Evolutionary conservation across 2,888 invertebrate genomes (phyloP).

Genomic region (Papilio demoleus): DNA sequence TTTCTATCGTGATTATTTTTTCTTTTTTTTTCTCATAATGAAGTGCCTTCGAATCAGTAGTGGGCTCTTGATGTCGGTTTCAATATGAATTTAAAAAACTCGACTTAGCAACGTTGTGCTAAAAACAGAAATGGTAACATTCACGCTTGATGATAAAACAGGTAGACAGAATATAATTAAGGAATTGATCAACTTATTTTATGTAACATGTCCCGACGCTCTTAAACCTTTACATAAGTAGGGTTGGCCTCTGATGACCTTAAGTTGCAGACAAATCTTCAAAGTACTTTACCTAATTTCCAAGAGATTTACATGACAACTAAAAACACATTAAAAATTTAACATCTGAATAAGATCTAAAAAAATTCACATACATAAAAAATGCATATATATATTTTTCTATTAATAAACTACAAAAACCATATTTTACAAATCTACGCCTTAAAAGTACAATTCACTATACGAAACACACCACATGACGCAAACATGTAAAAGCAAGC

Average conservation of each 20-base stretch:
- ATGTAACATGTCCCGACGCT: too few species aligned
- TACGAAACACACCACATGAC: neutral
- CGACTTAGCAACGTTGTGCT: conserved; percentile 12
- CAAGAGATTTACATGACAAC: too few species aligned
- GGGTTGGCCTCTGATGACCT: too few species aligned
- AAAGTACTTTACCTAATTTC: too few species aligned
- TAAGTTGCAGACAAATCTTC: too few species aligned
- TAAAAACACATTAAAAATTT: too few species aligned
- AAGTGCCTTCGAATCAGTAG: conserved; percentile 14
- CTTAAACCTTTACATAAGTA: too few species aligned
- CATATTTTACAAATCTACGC: too few species aligned
- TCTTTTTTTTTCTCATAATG: conserved; percentile 16
- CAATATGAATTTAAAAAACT: conserved; percentile 14
- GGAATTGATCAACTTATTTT: too few species aligned
- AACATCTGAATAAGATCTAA: too few species aligned
- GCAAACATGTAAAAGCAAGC: neutral
- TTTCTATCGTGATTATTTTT: conserved; percentile 14
- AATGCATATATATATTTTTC: too few species aligned
- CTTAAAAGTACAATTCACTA: neutral
- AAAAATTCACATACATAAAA: too few species aligned
- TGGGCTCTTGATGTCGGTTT: conserved; percentile 16
- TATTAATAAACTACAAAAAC: conserved; percentile 16
- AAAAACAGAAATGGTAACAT: conserved; percentile 3
- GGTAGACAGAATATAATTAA: neutral
- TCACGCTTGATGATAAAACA: neutral